These are phyloP conservation scores for Panthera tigris DNA, from an alignment of 2,113 vertebrate species.

Conservation along the genomic window DNA sequence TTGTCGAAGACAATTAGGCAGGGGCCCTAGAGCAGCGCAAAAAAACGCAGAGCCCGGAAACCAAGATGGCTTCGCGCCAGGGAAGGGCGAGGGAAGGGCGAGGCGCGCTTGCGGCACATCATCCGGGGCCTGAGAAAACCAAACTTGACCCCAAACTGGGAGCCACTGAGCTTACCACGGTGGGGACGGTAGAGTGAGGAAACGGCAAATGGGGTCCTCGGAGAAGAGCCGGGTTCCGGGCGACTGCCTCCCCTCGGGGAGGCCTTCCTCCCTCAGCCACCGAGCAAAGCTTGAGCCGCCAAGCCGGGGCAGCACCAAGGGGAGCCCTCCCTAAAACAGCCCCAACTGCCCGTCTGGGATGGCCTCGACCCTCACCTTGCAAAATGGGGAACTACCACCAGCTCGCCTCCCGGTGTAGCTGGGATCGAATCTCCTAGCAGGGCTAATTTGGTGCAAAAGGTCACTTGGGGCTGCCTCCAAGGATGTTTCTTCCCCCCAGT, in stretches of 20 bases:
- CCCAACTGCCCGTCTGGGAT: background rate
- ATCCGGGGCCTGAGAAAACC: background rate
- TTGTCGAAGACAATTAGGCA: too few relatives aligned
- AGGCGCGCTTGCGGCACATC: background rate
- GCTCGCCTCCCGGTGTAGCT: fast-evolving
- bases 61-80: fast-evolving
- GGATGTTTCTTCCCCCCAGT: background rate
- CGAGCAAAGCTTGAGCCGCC: background rate
- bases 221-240: background rate
- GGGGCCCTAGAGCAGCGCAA: too few relatives aligned
- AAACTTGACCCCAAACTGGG: background rate
- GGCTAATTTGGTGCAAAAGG: background rate
- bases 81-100: background rate
- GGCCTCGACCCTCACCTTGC: too few relatives aligned
- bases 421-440: too few relatives aligned
- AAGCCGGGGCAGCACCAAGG: background rate
- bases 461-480: too few relatives aligned
- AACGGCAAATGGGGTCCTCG: background rate
- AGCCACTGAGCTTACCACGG: background rate
- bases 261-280: background rate
- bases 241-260: fast-evolving
- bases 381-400: background rate
- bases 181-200: fast-evolving
- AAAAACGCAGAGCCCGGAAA: too few relatives aligned
- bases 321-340: too few relatives aligned